Evolutionary conservation across 2,797 vertebrate genomes (phyloP), one percentile per base, ranked within the genome.

Genomic region (Malacoraja senta): DNA sequence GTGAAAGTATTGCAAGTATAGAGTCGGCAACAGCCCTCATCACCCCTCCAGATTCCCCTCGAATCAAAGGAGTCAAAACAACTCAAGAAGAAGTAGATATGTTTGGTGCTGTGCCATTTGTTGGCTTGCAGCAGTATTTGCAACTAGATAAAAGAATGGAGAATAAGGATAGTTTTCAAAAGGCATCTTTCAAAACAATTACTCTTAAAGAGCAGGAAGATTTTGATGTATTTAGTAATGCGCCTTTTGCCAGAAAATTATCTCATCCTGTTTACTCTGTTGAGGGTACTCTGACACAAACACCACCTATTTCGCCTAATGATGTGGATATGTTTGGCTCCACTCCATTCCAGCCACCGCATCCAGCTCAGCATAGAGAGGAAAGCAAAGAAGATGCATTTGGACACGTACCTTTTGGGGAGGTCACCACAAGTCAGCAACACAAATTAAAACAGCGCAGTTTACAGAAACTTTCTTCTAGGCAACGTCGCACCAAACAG

Each of bases 171-270:
- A 95, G 95, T 83, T 97, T 96, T 93, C 94, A 95, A 8, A 94
- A 93, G 92, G 9, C 7, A 6, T 29, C 8, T 71, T 94, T 94
- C 93, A 63, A 94, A 0, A 0, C 91, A 19, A 32, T 76, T n/a
- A 94, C 35, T 8, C 74, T n/a, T 80, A 93, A 94, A 1, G 96
- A 97, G 91, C 96, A 95, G 29, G 97, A 99, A 19, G 98, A 99
- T 15, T 97, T 98, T 0, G 98, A 99, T 29, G 98, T 99, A 21
- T 99, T 99, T 94, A 98, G 97, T 93, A 98, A 98, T 96, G 99
- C 98, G 0, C 99, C 98, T 0, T 99, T 99, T 94, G 97, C 91
- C 95, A 97, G 96, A 93, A 99, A 98, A 94, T 95, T 96, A 29
- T 97, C 96, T 2, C 96, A 93, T 93, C 96, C 96, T 0, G 96